These are phyloP conservation scores for Acanthisitta chloris DNA, from an alignment of 2,113 vertebrate genomes.

Conservation along the genomic window DNA sequence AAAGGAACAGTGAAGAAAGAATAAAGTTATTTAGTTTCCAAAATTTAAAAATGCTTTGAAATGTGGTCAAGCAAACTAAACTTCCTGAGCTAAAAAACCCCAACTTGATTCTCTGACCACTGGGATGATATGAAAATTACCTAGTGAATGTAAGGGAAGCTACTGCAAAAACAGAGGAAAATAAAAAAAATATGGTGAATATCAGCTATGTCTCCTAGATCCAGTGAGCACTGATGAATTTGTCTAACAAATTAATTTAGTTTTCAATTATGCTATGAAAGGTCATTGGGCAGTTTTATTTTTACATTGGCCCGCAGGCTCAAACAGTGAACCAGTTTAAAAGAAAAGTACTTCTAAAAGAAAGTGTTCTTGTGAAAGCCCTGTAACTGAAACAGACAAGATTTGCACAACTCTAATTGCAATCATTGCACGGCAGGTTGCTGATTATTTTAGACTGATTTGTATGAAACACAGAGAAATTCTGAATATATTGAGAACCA, in stretches of 20 bases:
- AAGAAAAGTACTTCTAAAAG: background rate
- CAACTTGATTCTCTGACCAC: background rate
- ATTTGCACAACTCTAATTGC: conserved; percentile 50
- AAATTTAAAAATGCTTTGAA: background rate
- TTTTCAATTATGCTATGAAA: background rate
- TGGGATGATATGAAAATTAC: background rate
- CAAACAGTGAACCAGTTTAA: background rate
- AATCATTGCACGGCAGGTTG: conserved; percentile 32
- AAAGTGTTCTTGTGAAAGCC: background rate
- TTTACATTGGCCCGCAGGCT: background rate
- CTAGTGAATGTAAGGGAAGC: background rate
- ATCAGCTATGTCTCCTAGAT: background rate
- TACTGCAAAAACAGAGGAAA: background rate
- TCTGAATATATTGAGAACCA: background rate
- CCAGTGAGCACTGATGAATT: background rate
- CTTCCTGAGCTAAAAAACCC: background rate
- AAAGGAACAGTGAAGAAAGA: background rate
- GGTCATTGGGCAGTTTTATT: background rate
- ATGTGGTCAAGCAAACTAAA: background rate
- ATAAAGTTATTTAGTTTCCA: background rate
- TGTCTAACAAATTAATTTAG: background rate
- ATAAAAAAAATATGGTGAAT: background rate
- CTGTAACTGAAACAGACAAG: conserved; percentile 2
- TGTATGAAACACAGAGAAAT: conserved; percentile 39
- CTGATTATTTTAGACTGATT: conserved; percentile 56